A percentile compares a stretch with the other conserved stretches of the same genome.
Evolutionary conservation across 30 jellyfish, hydroid and myxozoan genomes (phyloP).

Genomic region (Clytia hemisphaerica): DNA sequence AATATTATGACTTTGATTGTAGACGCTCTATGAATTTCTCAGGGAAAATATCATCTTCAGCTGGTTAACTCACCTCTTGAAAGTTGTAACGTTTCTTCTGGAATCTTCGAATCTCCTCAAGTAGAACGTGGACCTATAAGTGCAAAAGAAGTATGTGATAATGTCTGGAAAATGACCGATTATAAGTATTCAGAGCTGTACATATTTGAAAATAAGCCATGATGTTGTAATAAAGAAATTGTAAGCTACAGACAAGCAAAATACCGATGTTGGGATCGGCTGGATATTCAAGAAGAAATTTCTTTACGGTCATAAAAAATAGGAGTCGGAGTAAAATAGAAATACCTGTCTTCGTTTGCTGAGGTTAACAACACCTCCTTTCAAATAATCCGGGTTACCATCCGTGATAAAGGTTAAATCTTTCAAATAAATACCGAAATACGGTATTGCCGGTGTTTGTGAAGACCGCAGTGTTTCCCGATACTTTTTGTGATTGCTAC

Average conservation of each 20-base stretch:
- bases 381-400: slow-evolving; percentile 80
- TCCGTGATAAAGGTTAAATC: slow-evolving; percentile 89
- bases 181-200: no score
- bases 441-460: slow-evolving; percentile 97
- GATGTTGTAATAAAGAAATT: no score
- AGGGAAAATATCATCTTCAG: no score
- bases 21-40: no score
- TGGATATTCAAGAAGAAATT: background rate
- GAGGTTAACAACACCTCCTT: slow-evolving; percentile 79
- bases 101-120: slow-evolving; percentile 78
- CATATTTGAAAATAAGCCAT: background rate
- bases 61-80: slow-evolving; percentile 80
- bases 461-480: slow-evolving; percentile 91
- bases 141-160: no score
- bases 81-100: slow-evolving; percentile 79
- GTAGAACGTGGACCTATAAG: slow-evolving; percentile 55
- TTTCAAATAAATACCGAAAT: slow-evolving; percentile 87
- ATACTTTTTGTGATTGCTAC: slow-evolving; percentile 72
- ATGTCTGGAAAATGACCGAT: no score
- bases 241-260: no score
- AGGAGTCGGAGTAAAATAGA: background rate
- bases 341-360: slow-evolving; percentile 86
- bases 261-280: background rate
- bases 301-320: no score
- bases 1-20: no score